Base-by-base conservation (phyloP, 2,113 vertebrate species). In the Protomyctophum bolini region DNA sequence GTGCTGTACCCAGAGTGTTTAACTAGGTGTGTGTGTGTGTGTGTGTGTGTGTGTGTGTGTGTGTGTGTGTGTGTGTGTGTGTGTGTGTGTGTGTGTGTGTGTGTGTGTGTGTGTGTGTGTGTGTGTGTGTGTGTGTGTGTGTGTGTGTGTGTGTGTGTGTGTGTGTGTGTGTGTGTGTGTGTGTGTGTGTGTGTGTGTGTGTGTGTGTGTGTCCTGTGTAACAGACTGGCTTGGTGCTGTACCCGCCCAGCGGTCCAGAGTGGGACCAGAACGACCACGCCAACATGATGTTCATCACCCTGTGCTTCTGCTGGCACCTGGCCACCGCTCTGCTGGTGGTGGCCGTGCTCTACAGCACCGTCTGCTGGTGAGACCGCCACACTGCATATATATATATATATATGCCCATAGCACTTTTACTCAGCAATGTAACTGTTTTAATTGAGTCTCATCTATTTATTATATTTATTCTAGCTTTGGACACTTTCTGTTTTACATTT, bases 231-330 rank as follows among this genome's bases (percentile, higher is more conserved):
- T 99, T 96, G 84, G 93, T 99, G 63, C 92, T 99, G 80, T 99
- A 95, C 79, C 94, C 98, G 6, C 94, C 92, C 6, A 90, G 67
- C 2, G 95, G 95, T 7, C 87, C 92, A 8, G 89, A 93, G 70
- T 99, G 98, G 97, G 94, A 97, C 85, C 83, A 90, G 66, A 84
- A 2, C 0, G 96, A 98, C 84, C 94, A 95, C 66, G 91, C 72
- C 72, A 98, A 96, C 45, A 69, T 94, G 83, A 94, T 96, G 94
- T 97, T 98, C 81, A 74, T 99, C 65, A 95, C 95, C 58, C 92
- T 97, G 90, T 98, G 96, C 80, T 97, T 94, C 83, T 96, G 96
- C 81, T 98, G 96, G 97, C 97, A 99, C 91, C 94, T 96, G 0
- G 95, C 93, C 45, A 91, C 95, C 61, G 85, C 91, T 70, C 81